A percentile compares a stretch with the other conserved stretches of the same genome.
phyloP scores from a whole-genome alignment of 2,888 invertebrate genomes.

The Erebia ligea region DNA sequence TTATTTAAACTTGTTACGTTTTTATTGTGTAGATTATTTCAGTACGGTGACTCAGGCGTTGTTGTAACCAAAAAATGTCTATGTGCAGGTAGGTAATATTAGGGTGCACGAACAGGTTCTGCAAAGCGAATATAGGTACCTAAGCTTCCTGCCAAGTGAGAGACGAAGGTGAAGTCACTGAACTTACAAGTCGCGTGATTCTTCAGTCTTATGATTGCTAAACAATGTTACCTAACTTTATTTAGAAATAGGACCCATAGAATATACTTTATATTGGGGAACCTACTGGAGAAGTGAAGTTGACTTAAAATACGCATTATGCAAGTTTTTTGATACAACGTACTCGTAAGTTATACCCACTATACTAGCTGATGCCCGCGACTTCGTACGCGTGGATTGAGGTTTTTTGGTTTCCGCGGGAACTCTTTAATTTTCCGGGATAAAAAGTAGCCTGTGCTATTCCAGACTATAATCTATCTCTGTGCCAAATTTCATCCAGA shows the following conservation, averaged over 20 bases:
- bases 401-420: no score
- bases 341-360: no score
- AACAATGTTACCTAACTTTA: slow-evolving; percentile 56
- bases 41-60: slow-evolving; percentile 40
- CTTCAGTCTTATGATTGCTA: slow-evolving; percentile 77
- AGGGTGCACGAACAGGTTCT: slow-evolving; percentile 78
- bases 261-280: no score
- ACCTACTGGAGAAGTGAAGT: not conserved
- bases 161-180: slow-evolving; percentile 78
- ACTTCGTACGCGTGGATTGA: no score
- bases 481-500: no score
- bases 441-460: no score
- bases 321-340: not conserved
- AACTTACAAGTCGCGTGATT: slow-evolving; percentile 76
- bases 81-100: slow-evolving; percentile 60
- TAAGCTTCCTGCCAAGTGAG: slow-evolving; percentile 71
- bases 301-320: not conserved
- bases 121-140: slow-evolving; percentile 67
- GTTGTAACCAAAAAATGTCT: slow-evolving; percentile 45
- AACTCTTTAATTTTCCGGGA: no score
- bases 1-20: not conserved
- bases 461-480: no score
- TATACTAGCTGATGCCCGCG: no score
- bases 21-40: slow-evolving; percentile 18
- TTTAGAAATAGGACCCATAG: slow-evolving; percentile 32